Conservation (phyloP, 2,113 vertebrate species). For the Pseudonaja textilis region DNA sequence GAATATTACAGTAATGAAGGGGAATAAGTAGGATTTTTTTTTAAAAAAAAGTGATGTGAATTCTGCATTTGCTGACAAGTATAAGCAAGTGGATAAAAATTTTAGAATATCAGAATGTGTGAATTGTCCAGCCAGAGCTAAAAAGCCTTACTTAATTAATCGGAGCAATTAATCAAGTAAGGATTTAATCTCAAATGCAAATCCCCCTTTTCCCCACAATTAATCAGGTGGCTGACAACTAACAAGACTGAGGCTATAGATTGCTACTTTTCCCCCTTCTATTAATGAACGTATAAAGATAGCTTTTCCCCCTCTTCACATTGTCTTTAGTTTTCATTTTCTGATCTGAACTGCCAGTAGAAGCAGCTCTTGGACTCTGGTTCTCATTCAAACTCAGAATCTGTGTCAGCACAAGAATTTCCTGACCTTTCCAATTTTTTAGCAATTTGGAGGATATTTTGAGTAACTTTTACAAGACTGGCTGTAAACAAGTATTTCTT, state of each 20-base stretch:
- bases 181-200: slow-evolving; percentile 22
- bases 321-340: neutral
- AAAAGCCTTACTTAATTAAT: slow-evolving; percentile 20
- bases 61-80: neutral
- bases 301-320: neutral
- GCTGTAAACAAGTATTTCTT: neutral
- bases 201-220: neutral
- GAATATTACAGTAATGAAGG: neutral
- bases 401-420: neutral
- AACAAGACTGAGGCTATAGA: slow-evolving; percentile 1
- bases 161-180: slow-evolving; percentile 22
- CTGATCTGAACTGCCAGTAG: neutral
- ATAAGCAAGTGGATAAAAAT: neutral
- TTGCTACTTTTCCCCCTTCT: neutral
- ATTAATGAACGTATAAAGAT: neutral
- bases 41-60: neutral
- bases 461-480: too few relatives aligned
- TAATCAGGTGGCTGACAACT: slow-evolving; percentile 16
- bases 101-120: neutral
- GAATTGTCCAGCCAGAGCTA: slow-evolving; percentile 1
- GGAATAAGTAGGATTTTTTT: neutral
- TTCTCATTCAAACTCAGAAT: neutral
- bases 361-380: neutral
- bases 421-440: neutral
- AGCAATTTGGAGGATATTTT: neutral